phyloP scores from a whole-genome alignment of 2,113 vertebrate genomes.

The Takifugu bimaculatus region DNA sequence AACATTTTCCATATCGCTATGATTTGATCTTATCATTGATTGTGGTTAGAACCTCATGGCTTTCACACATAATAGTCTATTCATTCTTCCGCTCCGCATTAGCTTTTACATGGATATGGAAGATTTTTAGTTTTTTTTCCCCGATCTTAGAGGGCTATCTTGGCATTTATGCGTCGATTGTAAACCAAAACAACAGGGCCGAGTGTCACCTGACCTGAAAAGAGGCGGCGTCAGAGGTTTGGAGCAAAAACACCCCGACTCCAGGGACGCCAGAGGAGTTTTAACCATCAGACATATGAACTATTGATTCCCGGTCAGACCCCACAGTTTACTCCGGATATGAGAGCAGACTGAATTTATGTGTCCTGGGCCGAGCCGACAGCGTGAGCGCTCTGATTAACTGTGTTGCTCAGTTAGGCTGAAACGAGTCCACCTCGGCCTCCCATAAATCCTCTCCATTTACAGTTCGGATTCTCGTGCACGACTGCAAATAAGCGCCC shows the following conservation, averaged over 20 bases:
- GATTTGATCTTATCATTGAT: no score
- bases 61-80: no score
- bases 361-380: constrained; percentile 10
- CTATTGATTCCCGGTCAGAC: constrained; percentile 34
- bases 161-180: no score
- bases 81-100: no score
- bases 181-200: not conserved
- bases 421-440: constrained; percentile 10
- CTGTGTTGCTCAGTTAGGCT: constrained; percentile 17
- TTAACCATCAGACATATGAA: constrained; percentile 20
- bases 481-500: not conserved
- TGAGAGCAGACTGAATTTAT: constrained; percentile 20
- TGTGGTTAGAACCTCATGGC: no score
- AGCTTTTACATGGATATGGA: no score
- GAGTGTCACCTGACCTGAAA: constrained; percentile 12
- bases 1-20: no score
- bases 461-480: not conserved
- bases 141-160: no score
- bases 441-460: not conserved
- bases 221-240: constrained; percentile 9
- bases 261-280: constrained; percentile 8
- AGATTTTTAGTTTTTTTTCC: no score
- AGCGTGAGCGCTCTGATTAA: constrained; percentile 35
- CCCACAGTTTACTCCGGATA: constrained; percentile 18
- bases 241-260: constrained; percentile 3